These are phyloP conservation scores for Riparia riparia DNA, from an alignment of 2,113 vertebrate genomes.

Conservation along the genomic window DNA sequence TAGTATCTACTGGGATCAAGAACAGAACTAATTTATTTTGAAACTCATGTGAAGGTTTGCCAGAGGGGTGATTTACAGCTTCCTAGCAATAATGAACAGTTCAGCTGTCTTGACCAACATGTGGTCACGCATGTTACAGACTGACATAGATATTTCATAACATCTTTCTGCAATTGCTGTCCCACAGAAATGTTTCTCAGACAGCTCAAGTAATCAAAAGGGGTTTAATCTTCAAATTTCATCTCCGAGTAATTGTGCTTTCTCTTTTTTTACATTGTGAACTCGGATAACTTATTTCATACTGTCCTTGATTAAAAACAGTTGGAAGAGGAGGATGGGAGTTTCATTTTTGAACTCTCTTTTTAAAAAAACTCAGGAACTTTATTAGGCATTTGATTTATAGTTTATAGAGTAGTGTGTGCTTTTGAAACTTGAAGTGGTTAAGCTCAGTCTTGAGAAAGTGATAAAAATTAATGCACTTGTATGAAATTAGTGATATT, in stretches of 20 bases:
- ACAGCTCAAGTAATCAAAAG: slow-evolving; percentile 3
- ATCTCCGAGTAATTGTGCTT: not conserved
- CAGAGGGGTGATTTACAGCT: slow-evolving; percentile 60
- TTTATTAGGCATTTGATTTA: slow-evolving; percentile 37
- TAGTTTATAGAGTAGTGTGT: not conserved
- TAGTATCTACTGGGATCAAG: slow-evolving; percentile 31
- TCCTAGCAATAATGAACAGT: slow-evolving; percentile 18
- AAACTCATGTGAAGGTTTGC: slow-evolving; percentile 55
- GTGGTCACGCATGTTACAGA: slow-evolving; percentile 1
- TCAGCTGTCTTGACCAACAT: slow-evolving; percentile 32
- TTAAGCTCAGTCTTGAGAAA: not conserved
- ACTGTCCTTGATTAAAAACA: slow-evolving; percentile 47
- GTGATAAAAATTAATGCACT: slow-evolving; percentile 17
- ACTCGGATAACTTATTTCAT: slow-evolving; percentile 24
- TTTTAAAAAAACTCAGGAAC: not conserved
- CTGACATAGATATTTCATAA: slow-evolving; percentile 20
- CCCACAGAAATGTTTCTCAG: slow-evolving; percentile 8
- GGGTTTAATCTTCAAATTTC: not conserved
- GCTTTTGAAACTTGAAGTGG: slow-evolving; percentile 10
- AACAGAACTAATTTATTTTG: not conserved
- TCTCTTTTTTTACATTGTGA: not conserved
- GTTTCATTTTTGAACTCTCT: not conserved
- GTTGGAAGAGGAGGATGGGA: slow-evolving; percentile 5
- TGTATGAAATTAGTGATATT: not conserved
- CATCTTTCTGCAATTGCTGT: slow-evolving; percentile 34